Evolutionary conservation across 2,797 vertebrate genomes (phyloP), one percentile per base, ranked within the genome.

Genomic region (Luscinia luscinia): DNA sequence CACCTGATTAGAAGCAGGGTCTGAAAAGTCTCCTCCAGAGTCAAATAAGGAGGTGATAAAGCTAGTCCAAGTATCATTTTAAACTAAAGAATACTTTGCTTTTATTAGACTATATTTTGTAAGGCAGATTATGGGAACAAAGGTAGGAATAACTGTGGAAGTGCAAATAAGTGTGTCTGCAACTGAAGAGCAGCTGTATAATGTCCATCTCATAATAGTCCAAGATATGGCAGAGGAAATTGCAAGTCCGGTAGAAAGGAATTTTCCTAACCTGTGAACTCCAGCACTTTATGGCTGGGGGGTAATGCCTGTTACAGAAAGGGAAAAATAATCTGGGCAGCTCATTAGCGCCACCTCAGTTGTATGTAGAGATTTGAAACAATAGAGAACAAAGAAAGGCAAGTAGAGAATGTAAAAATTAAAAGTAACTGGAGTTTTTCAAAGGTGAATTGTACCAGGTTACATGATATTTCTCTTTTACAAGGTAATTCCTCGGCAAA

Each of bases 211-310:
- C 59, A 27, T 89, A 93, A 84, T 24, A 92, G 52, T 62, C 49
- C 16, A 69, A 87, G 90, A 83, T 46, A 49, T 20, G 68, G 27
- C 58, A 74, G 61, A 89, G 90, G 86, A 96, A 94, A 93, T 89
- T 90, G 58, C 61, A 72, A 61, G 84, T 95, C 84, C 90, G 59
- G n/a, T 87, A 70, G 57, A 75, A 90, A 82, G 48, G 48, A 57
- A 79, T 96, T 88, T 93, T 92, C 73, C 64, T 94, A 89, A 80
- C 76, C 76, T 79, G 9, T 81, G 58, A 89, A 89, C 54, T 87
- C 46, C 46, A 87, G 46, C 22, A 46, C n/a, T 91, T 91, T 73
- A 38, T 87, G 61, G 58, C 12, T 83, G n/a, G 18, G 18, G 32
- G 24, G 68, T 90, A 72, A 86, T 55, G 48, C 20, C 49, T 87